A percentile compares a stretch with the other conserved stretches of the same genome.
Conservation (phyloP, 64 coral and sea anemone genomes). For the Actinia tenebrosa region DNA sequence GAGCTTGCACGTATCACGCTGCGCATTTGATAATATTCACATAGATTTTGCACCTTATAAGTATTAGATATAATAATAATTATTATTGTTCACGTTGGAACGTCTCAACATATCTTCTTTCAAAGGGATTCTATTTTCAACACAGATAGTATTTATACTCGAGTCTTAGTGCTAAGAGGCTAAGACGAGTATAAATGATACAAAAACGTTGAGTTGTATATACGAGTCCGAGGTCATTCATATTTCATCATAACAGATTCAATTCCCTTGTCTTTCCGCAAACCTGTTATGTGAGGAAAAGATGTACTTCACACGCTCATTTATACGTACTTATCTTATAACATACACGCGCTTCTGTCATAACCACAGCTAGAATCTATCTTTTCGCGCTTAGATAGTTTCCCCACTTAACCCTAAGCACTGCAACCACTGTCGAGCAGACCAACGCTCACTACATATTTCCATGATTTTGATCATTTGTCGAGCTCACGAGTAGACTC, state of each 20-base stretch:
- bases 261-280: conserved; percentile 13
- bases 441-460: neutral
- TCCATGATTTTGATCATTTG: neutral
- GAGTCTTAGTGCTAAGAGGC: neutral
- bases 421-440: neutral
- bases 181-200: neutral
- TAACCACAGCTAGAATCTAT: neutral
- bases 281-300: neutral
- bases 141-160: neutral
- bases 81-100: too few species aligned
- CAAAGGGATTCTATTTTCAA: neutral
- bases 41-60: too few species aligned
- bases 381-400: conserved; percentile 11
- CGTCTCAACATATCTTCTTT: neutral
- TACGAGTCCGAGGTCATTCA: neutral
- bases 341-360: conserved; percentile 12
- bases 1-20: neutral
- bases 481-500: neutral
- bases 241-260: conserved; percentile 8
- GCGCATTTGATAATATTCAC: too few species aligned
- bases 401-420: neutral
- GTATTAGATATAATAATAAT: too few species aligned
- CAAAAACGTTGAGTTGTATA: neutral
- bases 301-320: conserved; percentile 3
- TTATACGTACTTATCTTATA: conserved; percentile 23